Base-by-base conservation (phyloP, 2,797 vertebrate species). In the Apodemus agrarius region DNA sequence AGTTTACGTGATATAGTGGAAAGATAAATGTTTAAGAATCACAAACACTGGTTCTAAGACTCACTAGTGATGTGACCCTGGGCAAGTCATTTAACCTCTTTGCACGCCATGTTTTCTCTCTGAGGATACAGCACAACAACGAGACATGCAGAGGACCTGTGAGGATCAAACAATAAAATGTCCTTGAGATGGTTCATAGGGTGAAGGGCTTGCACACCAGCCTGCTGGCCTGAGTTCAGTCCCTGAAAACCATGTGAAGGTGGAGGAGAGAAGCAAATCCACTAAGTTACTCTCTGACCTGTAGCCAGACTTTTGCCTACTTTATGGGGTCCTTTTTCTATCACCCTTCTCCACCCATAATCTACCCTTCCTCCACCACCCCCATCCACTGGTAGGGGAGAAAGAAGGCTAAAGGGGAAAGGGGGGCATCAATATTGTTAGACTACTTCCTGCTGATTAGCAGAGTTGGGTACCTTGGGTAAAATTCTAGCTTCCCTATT, bases 21-120 rank as follows among this genome's bases (percentile, higher is more conserved):
- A 95, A 87, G 78, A 65, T 46, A 19, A 31, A 52, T 87, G 26
- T 57, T 95, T 72, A 43, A n/a, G 37, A 96, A 90, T 96, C 81
- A 80, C 59, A 97, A 84, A 79, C 63, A 75, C 14, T 84, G 72
- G 17, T 90, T 95, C 54, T 40, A 95, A 89, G 24, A 83, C 22
- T 83, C 61, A 93, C 61, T 43, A 82, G 72, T 65, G 65, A 61
- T 54, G 29, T 84, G 89, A 81, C 61, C 67, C 65, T 88, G 80
- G 94, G 57, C 82, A 93, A 82, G 67, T 61, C 17, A 72, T 76
- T 65, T 84, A 87, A 63, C 52, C 63, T 94, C 31, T 87, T 43
- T 83, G 59, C 93, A 87, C 31, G 59, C 2, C 9, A 26, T 11
- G 8, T 63, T 52, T 54, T 40, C 24, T 54, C 76, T 76, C 91